A percentile compares a stretch with the other conserved stretches of the same genome.
Conservation (phyloP, 1,140 invertebrate species). For the Caenorhabditis remanei region DNA sequence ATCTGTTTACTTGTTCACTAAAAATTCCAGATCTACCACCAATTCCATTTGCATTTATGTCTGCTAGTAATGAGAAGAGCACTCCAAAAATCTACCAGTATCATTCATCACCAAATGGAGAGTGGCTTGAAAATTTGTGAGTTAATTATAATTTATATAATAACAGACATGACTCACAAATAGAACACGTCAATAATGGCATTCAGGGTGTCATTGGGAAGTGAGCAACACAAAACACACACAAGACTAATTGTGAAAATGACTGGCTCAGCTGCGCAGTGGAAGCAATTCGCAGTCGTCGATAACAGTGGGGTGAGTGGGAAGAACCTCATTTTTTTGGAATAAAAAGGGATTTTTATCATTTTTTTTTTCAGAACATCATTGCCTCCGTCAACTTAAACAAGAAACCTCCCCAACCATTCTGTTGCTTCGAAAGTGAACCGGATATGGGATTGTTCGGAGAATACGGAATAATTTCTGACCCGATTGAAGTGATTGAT, state of each 20-base stretch:
- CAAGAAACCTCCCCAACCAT: constrained; percentile 63
- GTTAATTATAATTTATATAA: neutral
- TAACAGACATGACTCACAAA: neutral
- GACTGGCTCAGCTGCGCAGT: constrained; percentile 45
- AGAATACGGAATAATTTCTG: constrained; percentile 66
- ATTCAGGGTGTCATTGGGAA: constrained; percentile 18
- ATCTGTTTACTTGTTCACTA: neutral
- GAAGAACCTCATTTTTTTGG: neutral
- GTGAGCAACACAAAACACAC: constrained; percentile 2
- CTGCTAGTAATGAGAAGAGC: neutral
- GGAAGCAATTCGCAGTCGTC: constrained; percentile 39
- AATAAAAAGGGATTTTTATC: neutral
- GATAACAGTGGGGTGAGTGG: constrained; percentile 7
- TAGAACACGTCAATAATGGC: neutral
- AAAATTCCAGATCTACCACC: neutral
- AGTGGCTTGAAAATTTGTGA: constrained; percentile 7
- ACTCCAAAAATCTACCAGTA: neutral
- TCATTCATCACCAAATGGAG: neutral
- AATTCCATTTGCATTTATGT: neutral
- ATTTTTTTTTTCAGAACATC: constrained; percentile 54
- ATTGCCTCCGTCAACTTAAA: constrained; percentile 63
- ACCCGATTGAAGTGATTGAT: constrained; percentile 69
- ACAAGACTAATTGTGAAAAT: constrained; percentile 38
- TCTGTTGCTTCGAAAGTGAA: constrained; percentile 69
- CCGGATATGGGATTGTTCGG: constrained; percentile 68